Evolutionary conservation across 2,113 vertebrate species (phyloP).

Genomic region (Bufo bufo): DNA sequence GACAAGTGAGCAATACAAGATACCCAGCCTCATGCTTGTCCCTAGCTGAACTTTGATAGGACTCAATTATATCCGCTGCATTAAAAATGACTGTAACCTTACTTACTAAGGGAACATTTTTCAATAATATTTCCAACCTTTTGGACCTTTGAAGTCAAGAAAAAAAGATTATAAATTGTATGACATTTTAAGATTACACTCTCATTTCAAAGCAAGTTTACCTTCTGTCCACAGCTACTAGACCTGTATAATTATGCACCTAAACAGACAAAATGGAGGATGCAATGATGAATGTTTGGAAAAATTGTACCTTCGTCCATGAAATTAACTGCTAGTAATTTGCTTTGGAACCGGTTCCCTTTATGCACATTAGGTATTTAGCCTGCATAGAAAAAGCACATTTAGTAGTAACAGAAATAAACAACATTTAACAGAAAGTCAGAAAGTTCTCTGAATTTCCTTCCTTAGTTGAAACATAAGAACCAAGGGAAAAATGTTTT

Average conservation of each 20-base stretch:
- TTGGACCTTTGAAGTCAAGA: slow-evolving; percentile 52
- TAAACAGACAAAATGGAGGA: background rate
- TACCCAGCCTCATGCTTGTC: background rate
- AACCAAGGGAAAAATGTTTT: slow-evolving; percentile 50
- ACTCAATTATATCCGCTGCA: slow-evolving; percentile 23
- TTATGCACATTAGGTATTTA: background rate
- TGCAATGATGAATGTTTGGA: background rate
- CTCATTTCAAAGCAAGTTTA: background rate
- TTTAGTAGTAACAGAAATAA: background rate
- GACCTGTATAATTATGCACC: background rate
- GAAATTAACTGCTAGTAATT: background rate
- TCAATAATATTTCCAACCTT: slow-evolving; percentile 19
- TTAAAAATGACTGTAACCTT: slow-evolving; percentile 41
- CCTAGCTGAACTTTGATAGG: slow-evolving; percentile 32
- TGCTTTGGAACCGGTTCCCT: background rate
- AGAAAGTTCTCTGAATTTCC: slow-evolving; percentile 17
- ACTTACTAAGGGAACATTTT: slow-evolving; percentile 57
- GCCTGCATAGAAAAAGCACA: background rate
- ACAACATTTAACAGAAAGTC: slow-evolving; percentile 14
- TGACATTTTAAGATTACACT: slow-evolving; percentile 1
- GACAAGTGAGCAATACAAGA: background rate
- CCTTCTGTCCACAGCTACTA: background rate
- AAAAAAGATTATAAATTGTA: slow-evolving; percentile 17
- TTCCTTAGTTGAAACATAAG: slow-evolving; percentile 45
- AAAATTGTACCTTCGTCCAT: background rate